Evolutionary conservation across 2,888 invertebrate genomes (phyloP).

Genomic region (Limnephilus auricula): DNA sequence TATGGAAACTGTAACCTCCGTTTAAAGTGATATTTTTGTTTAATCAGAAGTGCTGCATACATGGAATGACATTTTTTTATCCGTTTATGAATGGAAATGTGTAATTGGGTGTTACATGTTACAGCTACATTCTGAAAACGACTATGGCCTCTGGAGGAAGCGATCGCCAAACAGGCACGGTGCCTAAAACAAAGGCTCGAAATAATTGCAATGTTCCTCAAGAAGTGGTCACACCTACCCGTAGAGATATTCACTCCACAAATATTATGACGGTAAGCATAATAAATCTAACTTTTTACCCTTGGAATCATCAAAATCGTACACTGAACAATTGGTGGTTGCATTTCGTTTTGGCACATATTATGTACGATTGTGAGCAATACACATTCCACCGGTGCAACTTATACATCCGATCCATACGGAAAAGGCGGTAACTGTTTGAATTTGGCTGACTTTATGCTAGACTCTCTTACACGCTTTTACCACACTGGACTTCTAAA

Average conservation of each 20-base stretch:
- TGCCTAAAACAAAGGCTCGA: slow-evolving; percentile 81
- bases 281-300: background rate
- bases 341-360: background rate
- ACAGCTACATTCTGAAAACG: slow-evolving; percentile 18
- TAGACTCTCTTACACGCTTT: slow-evolving; percentile 23
- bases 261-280: slow-evolving; percentile 75
- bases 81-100: background rate
- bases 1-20: background rate
- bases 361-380: background rate
- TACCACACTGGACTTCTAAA: slow-evolving; percentile 38
- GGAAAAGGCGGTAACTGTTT: slow-evolving; percentile 11
- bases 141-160: slow-evolving; percentile 60
- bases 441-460: background rate
- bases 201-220: slow-evolving; percentile 80
- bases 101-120: slow-evolving; percentile 29
- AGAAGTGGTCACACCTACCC: slow-evolving; percentile 80
- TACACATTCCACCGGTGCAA: background rate
- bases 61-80: background rate
- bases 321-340: background rate
- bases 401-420: background rate
- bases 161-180: slow-evolving; percentile 78
- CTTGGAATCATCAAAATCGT: background rate
- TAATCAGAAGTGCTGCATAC: background rate
- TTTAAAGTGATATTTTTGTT: background rate
- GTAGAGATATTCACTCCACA: slow-evolving; percentile 77